Base-by-base conservation (phyloP, 2,888 invertebrate genomes). In the Lordiphosa fenestrarum region DNA sequence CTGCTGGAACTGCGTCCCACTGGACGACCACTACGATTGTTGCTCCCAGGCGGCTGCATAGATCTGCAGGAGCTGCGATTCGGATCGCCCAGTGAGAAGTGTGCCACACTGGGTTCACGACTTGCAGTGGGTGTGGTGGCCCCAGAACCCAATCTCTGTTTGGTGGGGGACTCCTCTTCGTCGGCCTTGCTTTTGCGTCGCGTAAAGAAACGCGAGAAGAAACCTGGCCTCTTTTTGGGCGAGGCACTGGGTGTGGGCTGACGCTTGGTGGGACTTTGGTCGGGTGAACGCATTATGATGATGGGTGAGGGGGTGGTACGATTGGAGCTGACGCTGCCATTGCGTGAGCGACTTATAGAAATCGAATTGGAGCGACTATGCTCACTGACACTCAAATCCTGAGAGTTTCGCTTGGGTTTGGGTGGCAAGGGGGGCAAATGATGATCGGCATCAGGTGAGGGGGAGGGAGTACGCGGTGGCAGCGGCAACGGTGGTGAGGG, bases 391-490 rank as follows among this genome's bases (percentile, higher is more conserved):
- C 78, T 85, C 35, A 86, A 57, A 12, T 87, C 87, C 6, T 91
- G 88, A 68, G 93, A 93, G 52, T 93, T 91, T 1, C 92, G 91
- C 49, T 63, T 67, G 2, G 95, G 92, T 86, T 96, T 96, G 0
- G 96, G 96, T 0, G 96, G 95, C 53, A 95, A 84, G 0, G 95
- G 95, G 0, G 96, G 95, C 25, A 94, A 91, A 66, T 92, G 91
- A 59, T 93, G 93, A 46, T 92, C 91, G 33, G 91, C 91, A 19
- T 73, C 83, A 0, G 87, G 83, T 3, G 87, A 87, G 0, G 87
- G 83, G 2, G 87, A 87, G 0, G 86, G 84, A 2, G 81, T 75
- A 6, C 88, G 72, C 4, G 86, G 83, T 21, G 88, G 85, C 46
- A 86, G 53, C 0, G 86, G 87, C 47, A 87, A 46, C 0, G 85